A percentile compares a stretch with the other conserved stretches of the same genome.
phyloP scores from a whole-genome alignment of 2,113 vertebrate species.

The Carlito syrichta region DNA sequence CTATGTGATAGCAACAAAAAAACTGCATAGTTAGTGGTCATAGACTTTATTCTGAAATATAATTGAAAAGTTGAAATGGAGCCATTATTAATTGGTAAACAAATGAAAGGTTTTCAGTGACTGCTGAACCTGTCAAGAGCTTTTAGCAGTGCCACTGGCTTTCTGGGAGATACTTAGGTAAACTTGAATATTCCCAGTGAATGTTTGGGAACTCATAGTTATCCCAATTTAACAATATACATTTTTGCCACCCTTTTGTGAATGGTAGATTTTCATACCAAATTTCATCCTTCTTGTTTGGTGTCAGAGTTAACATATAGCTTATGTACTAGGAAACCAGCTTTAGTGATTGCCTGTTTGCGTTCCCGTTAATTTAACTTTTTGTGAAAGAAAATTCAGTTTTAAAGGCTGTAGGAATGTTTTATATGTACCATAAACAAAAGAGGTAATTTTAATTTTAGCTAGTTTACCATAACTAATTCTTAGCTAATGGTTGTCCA shows the following conservation, averaged over 20 bases:
- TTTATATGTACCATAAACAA: background rate
- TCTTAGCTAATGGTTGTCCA: background rate
- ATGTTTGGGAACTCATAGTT: background rate
- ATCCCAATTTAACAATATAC: background rate
- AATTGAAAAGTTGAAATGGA: constrained; percentile 48
- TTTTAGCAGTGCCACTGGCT: background rate
- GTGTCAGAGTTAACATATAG: background rate
- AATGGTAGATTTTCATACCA: background rate
- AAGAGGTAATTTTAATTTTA: constrained; percentile 22
- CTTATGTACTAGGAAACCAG: background rate
- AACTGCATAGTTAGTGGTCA: constrained; percentile 51
- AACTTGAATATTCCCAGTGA: background rate
- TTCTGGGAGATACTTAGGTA: background rate
- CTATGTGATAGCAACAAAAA: constrained; percentile 40
- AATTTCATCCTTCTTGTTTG: constrained; percentile 6
- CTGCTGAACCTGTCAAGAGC: constrained; percentile 13
- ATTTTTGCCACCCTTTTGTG: constrained; percentile 11
- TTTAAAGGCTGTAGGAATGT: constrained; percentile 27
- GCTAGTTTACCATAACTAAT: background rate
- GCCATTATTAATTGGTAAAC: constrained; percentile 40
- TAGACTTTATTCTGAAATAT: constrained; percentile 48
- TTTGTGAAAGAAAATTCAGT: constrained; percentile 19
- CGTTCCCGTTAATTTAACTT: constrained; percentile 34
- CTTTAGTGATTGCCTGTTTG: constrained; percentile 15
- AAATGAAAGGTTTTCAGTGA: constrained; percentile 45